A percentile compares a stretch with the other conserved stretches of the same genome.
Conservation (phyloP, 2,797 vertebrate genomes). For the Lacerta agilis region DNA sequence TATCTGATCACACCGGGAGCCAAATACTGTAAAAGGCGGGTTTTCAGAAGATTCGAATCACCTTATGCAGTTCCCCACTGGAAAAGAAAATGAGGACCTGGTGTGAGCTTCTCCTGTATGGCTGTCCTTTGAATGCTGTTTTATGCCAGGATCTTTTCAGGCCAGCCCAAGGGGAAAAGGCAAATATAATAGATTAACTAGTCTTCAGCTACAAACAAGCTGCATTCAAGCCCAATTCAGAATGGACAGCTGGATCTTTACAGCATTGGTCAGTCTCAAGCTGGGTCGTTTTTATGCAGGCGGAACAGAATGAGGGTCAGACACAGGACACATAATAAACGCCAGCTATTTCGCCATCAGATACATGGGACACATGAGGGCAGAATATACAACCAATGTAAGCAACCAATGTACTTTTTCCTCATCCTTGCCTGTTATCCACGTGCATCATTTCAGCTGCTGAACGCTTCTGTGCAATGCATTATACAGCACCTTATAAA, state of each 20-base stretch:
- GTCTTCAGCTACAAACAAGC: conserved; percentile 40
- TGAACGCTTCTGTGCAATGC: not conserved
- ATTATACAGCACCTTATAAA: not conserved
- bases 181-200: conserved; percentile 57
- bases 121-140: conserved; percentile 46
- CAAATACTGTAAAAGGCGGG: conserved; percentile 50
- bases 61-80: conserved; percentile 30
- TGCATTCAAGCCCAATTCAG: conserved; percentile 46
- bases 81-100: conserved; percentile 53
- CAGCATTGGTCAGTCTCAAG: not conserved
- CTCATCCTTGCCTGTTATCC: not conserved
- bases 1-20: conserved; percentile 42
- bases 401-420: not conserved
- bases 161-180: conserved; percentile 46
- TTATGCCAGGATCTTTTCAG: conserved; percentile 40
- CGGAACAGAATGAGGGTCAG: not conserved
- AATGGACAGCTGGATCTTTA: conserved; percentile 19
- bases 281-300: not conserved
- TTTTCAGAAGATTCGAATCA: conserved; percentile 46
- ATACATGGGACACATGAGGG: not conserved
- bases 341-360: not conserved
- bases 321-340: not conserved
- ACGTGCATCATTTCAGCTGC: not conserved
- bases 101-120: conserved; percentile 47
- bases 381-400: not conserved